Percentiles rank a stretch among this genome's conserved stretches.
phyloP scores from a whole-genome alignment of 2,797 vertebrate genomes.

The Mus spretus region DNA sequence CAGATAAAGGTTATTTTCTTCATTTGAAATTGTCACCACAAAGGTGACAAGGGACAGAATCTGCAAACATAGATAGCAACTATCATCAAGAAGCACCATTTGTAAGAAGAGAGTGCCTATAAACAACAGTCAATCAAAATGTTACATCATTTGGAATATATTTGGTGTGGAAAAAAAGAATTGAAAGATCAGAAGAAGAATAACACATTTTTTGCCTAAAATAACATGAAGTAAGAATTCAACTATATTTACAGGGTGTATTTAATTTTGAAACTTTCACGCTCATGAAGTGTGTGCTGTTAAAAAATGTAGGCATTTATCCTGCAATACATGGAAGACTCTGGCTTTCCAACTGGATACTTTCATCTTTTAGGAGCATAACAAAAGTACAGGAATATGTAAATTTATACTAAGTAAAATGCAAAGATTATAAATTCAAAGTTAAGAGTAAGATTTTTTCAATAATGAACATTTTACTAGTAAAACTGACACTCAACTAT shows the following conservation, averaged over 20 bases:
- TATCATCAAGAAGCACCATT: constrained; percentile 34
- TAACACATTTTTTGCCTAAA: constrained; percentile 36
- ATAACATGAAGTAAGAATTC: not conserved
- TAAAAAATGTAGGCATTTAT: constrained; percentile 36
- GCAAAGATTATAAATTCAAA: constrained; percentile 45
- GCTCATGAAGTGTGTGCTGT: not conserved
- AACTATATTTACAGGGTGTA: not conserved
- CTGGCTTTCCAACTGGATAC: not conserved
- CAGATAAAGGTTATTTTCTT: constrained; percentile 76
- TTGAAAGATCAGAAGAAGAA: constrained; percentile 36
- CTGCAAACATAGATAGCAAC: constrained; percentile 63
- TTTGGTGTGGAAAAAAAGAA: not conserved
- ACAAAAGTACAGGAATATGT: not conserved
- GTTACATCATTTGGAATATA: constrained; percentile 44
- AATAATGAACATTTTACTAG: not conserved
- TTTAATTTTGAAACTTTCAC: not conserved
- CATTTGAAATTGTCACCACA: constrained; percentile 69
- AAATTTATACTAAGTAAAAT: not conserved
- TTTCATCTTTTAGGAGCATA: not conserved
- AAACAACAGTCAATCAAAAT: constrained; percentile 46
- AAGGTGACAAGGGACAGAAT: constrained; percentile 38
- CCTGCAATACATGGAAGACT: not conserved
- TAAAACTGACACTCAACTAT: not conserved
- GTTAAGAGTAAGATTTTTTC: not conserved
- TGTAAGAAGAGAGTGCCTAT: not conserved